phyloP scores from a whole-genome alignment of 2,888 invertebrate species.

The Ophion ellenae region DNA sequence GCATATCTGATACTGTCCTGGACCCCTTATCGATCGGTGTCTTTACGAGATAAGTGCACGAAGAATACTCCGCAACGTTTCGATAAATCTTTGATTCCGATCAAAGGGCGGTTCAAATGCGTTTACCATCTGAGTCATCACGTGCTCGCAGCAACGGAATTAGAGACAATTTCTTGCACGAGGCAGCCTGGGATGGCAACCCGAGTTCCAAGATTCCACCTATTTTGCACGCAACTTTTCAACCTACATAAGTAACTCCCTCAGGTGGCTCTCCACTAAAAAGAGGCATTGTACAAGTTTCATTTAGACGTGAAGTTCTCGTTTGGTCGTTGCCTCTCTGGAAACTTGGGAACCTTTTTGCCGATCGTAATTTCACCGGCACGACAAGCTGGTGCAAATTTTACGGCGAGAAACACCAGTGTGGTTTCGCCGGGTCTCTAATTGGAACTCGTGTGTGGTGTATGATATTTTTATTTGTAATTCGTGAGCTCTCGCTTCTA shows the following conservation, averaged over 20 bases:
- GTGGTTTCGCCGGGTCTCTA: slow-evolving; percentile 4
- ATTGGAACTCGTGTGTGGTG: slow-evolving; percentile 16
- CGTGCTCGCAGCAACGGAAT: background rate
- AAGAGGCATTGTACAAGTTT: slow-evolving; percentile 8
- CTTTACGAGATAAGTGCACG: background rate
- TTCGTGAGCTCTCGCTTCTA: background rate
- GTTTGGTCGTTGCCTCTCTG: slow-evolving; percentile 2
- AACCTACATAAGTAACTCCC: background rate
- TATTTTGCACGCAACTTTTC: slow-evolving; percentile 8
- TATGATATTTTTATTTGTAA: background rate
- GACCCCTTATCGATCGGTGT: background rate
- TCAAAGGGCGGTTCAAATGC: slow-evolving; percentile 1
- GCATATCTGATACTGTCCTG: background rate
- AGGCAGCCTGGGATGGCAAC: background rate
- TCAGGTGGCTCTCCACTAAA: background rate
- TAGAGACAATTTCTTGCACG: background rate
- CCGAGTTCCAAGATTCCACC: background rate
- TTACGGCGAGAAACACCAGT: slow-evolving; percentile 9
- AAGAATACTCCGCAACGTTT: background rate
- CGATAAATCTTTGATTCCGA: slow-evolving; percentile 1
- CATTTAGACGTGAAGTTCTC: slow-evolving; percentile 5
- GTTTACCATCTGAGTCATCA: background rate
- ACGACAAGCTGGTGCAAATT: background rate
- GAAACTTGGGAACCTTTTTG: background rate
- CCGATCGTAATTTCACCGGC: slow-evolving; percentile 17